phyloP scores from a whole-genome alignment of 23 tunicate genomes.

The Trididemnum nubilum region DNA sequence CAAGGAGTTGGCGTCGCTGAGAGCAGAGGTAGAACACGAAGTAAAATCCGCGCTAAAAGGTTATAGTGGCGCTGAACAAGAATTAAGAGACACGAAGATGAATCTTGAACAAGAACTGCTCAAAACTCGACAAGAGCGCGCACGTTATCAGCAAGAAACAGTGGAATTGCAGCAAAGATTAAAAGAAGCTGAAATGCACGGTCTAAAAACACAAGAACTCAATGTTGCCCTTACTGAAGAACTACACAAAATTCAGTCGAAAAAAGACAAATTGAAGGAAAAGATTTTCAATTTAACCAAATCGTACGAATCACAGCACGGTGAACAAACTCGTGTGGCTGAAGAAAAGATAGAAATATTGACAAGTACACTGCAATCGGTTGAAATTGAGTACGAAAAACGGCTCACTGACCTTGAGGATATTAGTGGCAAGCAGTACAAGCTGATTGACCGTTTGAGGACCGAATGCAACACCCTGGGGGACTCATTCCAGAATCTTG shows the following conservation, averaged over 20 bases:
- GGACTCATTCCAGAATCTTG: constrained; percentile 25
- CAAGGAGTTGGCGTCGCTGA: constrained; percentile 54
- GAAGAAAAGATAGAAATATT: not conserved
- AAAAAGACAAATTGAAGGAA: not conserved
- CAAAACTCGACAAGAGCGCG: constrained; percentile 59
- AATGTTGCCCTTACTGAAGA: constrained; percentile 61
- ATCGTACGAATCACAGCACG: not conserved
- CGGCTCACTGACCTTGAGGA: constrained; percentile 55
- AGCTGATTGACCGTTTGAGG: constrained; percentile 41
- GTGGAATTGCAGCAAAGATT: constrained; percentile 41
- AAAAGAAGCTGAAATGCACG: constrained; percentile 45
- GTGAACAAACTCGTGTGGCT: not conserved
- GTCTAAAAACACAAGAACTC: constrained; percentile 52
- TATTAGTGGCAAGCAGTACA: constrained; percentile 60
- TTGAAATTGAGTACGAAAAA: constrained; percentile 35
- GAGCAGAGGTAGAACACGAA: constrained; percentile 64
- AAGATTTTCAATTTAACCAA: not conserved
- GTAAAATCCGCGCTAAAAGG: constrained; percentile 76
- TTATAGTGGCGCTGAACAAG: constrained; percentile 67
- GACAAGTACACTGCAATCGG: not conserved
- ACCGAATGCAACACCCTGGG: constrained; percentile 61
- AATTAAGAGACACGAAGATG: constrained; percentile 46
- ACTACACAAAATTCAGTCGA: constrained; percentile 41
- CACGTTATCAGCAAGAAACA: constrained; percentile 60
- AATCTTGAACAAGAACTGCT: constrained; percentile 63